Evolutionary conservation across 2,888 invertebrate species (phyloP).

Genomic region (Petrophora chlorosata): DNA sequence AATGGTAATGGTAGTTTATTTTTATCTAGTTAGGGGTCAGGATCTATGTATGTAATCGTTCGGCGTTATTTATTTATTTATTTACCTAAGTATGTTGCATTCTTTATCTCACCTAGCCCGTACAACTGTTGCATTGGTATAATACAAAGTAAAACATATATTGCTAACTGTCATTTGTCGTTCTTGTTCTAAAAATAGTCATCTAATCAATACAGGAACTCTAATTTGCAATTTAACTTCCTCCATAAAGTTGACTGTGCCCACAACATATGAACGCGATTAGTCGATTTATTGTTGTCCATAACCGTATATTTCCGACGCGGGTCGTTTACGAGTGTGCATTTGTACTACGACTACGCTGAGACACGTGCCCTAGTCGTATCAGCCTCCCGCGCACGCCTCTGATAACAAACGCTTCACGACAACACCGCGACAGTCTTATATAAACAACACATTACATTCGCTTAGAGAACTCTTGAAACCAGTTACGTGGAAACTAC

Average conservation of each 20-base stretch:
- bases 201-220: conserved; percentile 26
- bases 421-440: conserved; percentile 32
- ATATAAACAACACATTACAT: conserved; percentile 39
- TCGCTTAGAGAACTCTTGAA: conserved; percentile 23
- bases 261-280: conserved; percentile 7
- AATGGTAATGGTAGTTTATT: too few species aligned
- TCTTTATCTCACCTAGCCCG: too few species aligned
- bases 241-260: conserved; percentile 16
- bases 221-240: conserved; percentile 21
- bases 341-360: conserved; percentile 55
- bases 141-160: too few species aligned
- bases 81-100: too few species aligned
- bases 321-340: conserved; percentile 47
- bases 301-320: conserved; percentile 20
- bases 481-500: conserved; percentile 9
- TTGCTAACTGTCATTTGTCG: too few species aligned
- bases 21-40: too few species aligned
- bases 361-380: conserved; percentile 53
- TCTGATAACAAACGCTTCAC: conserved; percentile 49
- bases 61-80: too few species aligned
- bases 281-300: conserved; percentile 20
- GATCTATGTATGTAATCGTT: too few species aligned
- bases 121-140: too few species aligned
- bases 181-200: conserved; percentile 12
- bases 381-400: conserved; percentile 42